Evolutionary conservation across 2,888 invertebrate genomes (phyloP).

Genomic region (Theretra japonica): DNA sequence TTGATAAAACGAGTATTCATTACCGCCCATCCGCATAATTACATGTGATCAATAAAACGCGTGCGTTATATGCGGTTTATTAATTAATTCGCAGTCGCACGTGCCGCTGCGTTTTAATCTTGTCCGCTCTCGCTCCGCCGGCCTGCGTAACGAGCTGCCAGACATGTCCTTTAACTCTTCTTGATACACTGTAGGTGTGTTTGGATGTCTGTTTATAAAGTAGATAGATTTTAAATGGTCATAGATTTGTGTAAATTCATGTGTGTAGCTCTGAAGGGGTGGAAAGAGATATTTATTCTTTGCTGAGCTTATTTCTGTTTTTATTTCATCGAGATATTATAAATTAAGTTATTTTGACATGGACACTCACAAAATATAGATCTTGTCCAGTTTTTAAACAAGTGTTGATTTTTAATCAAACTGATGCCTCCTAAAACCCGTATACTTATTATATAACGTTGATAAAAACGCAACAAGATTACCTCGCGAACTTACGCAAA

Average conservation of each 20-base stretch:
- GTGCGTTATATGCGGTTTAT: conserved; percentile 2
- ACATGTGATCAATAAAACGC: background rate
- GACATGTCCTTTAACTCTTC: background rate
- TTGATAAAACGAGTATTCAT: background rate
- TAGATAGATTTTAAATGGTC: too few species aligned
- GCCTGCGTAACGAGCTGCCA: conserved; percentile 20
- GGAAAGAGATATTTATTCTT: too few species aligned
- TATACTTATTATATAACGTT: background rate
- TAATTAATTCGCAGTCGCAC: conserved; percentile 9
- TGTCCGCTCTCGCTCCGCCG: conserved; percentile 22
- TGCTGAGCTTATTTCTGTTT: too few species aligned
- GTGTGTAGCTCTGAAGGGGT: too few species aligned
- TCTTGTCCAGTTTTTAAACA: too few species aligned
- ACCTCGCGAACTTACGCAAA: background rate
- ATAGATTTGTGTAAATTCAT: too few species aligned
- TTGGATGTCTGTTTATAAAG: background rate
- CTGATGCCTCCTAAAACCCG: too few species aligned
- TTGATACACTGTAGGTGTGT: background rate
- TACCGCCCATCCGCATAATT: background rate
- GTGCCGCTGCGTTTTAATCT: conserved; percentile 28
- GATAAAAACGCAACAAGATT: background rate
- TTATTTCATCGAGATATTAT: too few species aligned
- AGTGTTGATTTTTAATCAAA: too few species aligned
- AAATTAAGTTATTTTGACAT: too few species aligned
- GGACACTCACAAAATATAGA: too few species aligned